These are phyloP conservation scores for Oceanodroma leucorhoa DNA, from an alignment of 2,797 vertebrate genomes.

Conservation along the genomic window DNA sequence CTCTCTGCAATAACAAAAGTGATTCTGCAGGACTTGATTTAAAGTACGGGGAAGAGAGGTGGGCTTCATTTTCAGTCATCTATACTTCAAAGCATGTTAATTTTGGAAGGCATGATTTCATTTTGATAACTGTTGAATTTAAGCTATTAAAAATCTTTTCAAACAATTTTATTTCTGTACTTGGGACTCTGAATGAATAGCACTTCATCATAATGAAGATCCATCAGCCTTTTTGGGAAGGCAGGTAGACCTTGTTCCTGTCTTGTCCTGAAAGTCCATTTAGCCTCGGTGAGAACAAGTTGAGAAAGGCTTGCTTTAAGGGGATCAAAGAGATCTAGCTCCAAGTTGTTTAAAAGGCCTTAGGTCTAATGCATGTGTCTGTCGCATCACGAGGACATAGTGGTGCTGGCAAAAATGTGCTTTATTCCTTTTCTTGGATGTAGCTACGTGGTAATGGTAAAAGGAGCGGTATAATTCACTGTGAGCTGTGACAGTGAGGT, in stretches of 20 bases:
- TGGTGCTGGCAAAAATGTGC: neutral
- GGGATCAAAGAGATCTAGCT: neutral
- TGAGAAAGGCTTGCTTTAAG: neutral
- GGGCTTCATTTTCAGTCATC: neutral
- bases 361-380: neutral
- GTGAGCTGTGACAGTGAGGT: neutral
- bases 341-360: neutral
- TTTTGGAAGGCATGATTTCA: conserved; percentile 1
- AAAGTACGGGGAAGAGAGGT: neutral
- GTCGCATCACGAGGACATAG: neutral
- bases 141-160: neutral
- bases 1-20: neutral
- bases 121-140: neutral
- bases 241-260: neutral
- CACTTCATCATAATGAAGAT: neutral
- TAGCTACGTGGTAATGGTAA: neutral
- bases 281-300: neutral
- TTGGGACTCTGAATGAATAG: neutral
- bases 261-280: neutral
- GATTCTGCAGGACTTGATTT: neutral
- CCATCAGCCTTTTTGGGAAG: neutral
- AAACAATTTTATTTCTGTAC: neutral
- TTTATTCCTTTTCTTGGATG: neutral
- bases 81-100: neutral
- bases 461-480: neutral